Evolutionary conservation across 2,888 invertebrate genomes (phyloP).

Genomic region (Drosophila infuscata): DNA sequence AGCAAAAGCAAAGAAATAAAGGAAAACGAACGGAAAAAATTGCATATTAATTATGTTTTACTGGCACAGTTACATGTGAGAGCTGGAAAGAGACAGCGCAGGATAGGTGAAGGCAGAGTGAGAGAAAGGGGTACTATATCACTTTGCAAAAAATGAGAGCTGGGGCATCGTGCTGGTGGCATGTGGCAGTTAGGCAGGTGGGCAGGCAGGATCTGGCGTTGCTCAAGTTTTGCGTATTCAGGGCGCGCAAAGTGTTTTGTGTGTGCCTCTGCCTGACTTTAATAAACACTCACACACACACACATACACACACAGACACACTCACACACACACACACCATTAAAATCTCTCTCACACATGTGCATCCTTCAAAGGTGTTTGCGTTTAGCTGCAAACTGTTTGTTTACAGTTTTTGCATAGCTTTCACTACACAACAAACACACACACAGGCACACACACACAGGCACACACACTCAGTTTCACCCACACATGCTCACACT

Average conservation of each 20-base stretch:
- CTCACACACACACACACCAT: constrained; percentile 9
- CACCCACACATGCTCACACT: not conserved
- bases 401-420: constrained; percentile 78
- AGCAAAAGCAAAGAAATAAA: constrained; percentile 64
- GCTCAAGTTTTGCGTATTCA: constrained; percentile 66
- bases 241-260: constrained; percentile 73
- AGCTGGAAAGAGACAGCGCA: constrained; percentile 14
- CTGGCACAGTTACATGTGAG: constrained; percentile 73
- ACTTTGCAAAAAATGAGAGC: constrained; percentile 54
- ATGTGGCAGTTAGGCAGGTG: constrained; percentile 3
- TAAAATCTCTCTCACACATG: constrained; percentile 18
- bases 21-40: constrained; percentile 60
- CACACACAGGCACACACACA: constrained; percentile 15
- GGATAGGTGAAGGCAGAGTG: not conserved
- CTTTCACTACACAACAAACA: constrained; percentile 59
- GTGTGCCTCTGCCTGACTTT: constrained; percentile 56
- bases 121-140: constrained; percentile 35
- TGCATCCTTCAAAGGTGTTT: constrained; percentile 77
- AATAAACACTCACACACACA: constrained; percentile 57
- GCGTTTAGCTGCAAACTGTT: constrained; percentile 79
- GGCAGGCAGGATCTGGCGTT: constrained; percentile 26
- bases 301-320: constrained; percentile 8
- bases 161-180: not conserved
- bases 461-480: not conserved
- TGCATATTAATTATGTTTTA: constrained; percentile 79